A percentile compares a stretch with the other conserved stretches of the same genome.
These are phyloP conservation scores for Mastacembelus armatus DNA, from an alignment of 2,797 vertebrate species.

Conservation along the genomic window DNA sequence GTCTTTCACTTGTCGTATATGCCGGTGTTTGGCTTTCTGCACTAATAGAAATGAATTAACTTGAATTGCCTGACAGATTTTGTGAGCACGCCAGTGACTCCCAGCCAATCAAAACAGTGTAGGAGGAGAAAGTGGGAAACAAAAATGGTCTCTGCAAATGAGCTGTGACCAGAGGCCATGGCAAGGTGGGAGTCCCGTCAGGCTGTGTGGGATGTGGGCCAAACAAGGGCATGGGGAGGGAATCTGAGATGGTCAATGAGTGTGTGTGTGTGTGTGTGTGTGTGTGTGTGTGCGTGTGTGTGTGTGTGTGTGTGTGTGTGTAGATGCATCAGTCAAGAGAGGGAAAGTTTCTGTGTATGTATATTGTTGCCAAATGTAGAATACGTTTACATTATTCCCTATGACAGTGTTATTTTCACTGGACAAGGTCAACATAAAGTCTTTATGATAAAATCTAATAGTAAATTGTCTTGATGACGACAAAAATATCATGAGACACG, in stretches of 20 bases:
- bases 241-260: slow-evolving; percentile 17
- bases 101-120: slow-evolving; percentile 28
- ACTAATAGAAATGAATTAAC: slow-evolving; percentile 52
- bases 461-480: no score
- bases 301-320: slow-evolving; percentile 17
- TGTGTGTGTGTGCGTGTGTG: background rate
- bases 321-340: slow-evolving; percentile 1
- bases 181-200: slow-evolving; percentile 57
- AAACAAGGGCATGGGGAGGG: slow-evolving; percentile 35
- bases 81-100: slow-evolving; percentile 18
- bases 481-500: no score
- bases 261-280: slow-evolving; percentile 6
- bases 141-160: slow-evolving; percentile 60
- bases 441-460: no score
- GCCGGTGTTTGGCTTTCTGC: slow-evolving; percentile 25
- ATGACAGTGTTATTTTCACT: no score
- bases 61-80: slow-evolving; percentile 44
- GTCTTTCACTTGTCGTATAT: slow-evolving; percentile 51
- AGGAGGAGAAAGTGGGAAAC: slow-evolving; percentile 35
- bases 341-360: slow-evolving; percentile 15
- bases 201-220: slow-evolving; percentile 44
- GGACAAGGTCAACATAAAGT: no score
- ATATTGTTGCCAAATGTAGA: no score
- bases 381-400: no score
- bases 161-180: slow-evolving; percentile 62